Evolutionary conservation across 2,113 vertebrate species (phyloP), one percentile per base, ranked within the genome.

Genomic region (Notechis scutatus): DNA sequence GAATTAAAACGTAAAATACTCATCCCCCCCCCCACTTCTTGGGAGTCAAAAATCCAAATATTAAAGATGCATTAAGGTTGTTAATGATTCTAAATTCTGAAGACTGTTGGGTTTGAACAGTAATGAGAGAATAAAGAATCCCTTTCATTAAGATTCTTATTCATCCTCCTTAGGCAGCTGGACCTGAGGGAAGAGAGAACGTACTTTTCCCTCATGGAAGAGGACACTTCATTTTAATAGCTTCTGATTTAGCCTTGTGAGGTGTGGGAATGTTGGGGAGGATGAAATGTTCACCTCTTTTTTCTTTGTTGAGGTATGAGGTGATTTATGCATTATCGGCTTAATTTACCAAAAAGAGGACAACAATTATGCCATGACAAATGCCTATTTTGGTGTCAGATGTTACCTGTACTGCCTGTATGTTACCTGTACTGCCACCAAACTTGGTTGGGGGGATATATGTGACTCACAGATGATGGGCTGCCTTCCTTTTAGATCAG

Each of bases 1-100:
- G 96, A 96, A 94, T 97, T 96, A 96, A 90, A 94, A 92, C 94
- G 95, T 88, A 91, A 95, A 96, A 95, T 94, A 93, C 7, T 89
- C 52, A 91, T 93, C 7, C 64, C 59, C 12, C 64, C 59, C 12
- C 64, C 11, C 23, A n/a, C 92, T 57, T n/a, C 34, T 34, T 64
- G 47, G n/a, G 87, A 64, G 26, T 85, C 56, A 14, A 50, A 93
- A 96, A 94, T 90, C 56, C 90, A 96, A 92, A 52, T 94, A 93
- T 85, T 96, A 94, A 96, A 96, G 97, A 95, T 96, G 93, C 42
- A 95, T 94, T 94, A 97, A 91, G 18, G 87, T 96, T 95, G 95
- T 95, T 97, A 96, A 95, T 94, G 34, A 87, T 92, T 85, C 90
- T 93, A 94, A 86, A 64, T 92, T 94, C 89, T 93, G 94, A 96